These are phyloP conservation scores for Pterocles gutturalis DNA, from an alignment of 2,113 vertebrate species.

Conservation along the genomic window DNA sequence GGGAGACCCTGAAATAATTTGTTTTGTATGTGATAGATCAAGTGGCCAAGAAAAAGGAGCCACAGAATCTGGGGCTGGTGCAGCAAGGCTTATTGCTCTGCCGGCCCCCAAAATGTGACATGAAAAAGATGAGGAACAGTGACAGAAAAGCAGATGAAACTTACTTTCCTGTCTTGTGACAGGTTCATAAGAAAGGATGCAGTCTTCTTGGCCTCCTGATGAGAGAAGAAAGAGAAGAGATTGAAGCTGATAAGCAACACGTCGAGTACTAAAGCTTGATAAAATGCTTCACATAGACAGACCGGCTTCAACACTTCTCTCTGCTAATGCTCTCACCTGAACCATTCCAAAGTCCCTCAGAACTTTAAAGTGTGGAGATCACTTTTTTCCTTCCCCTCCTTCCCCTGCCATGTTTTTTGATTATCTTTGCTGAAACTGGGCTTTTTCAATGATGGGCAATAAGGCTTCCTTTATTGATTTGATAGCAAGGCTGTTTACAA, in stretches of 20 bases:
- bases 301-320: background rate
- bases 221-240: constrained; percentile 72
- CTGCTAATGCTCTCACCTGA: constrained; percentile 25
- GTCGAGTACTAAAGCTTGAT: background rate
- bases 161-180: constrained; percentile 97
- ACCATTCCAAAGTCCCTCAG: constrained; percentile 38
- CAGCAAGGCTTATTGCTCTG: background rate
- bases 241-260: constrained; percentile 28
- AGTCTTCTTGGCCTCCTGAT: constrained; percentile 94
- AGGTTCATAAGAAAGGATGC: constrained; percentile 94
- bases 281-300: constrained; percentile 23
- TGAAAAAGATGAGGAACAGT: background rate
- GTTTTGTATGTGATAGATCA: rapidly evolving
- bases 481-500: background rate
- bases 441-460: background rate
- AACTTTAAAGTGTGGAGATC: background rate
- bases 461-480: background rate
- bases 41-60: background rate
- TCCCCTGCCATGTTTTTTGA: background rate
- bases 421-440: background rate
- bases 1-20: background rate
- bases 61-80: background rate
- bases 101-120: background rate
- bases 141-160: constrained; percentile 43
- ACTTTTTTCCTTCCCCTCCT: background rate